phyloP scores from a whole-genome alignment of 1,140 invertebrate genomes.

The Druon quercuslanigerum region DNA sequence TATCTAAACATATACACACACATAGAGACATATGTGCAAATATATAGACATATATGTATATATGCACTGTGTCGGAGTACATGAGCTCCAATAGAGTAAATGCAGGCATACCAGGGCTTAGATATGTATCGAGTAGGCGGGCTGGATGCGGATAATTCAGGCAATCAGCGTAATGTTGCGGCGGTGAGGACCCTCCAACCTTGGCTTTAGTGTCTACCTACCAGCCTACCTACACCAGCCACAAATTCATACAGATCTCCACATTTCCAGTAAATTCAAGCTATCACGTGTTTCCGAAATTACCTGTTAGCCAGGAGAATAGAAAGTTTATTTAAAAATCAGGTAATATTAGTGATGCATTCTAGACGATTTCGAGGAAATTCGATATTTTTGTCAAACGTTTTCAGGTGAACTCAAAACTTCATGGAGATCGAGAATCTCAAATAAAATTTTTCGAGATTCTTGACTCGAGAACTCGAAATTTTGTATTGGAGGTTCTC shows the following conservation, averaged over 20 bases:
- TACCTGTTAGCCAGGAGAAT: background rate
- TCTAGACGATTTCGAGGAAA: too few relatives aligned
- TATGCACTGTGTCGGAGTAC: slow-evolving; percentile 35
- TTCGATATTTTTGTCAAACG: too few relatives aligned
- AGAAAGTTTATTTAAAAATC: too few relatives aligned
- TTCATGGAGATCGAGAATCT: too few relatives aligned
- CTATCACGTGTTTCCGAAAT: background rate
- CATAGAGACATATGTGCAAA: slow-evolving; percentile 30
- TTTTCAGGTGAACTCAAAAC: too few relatives aligned
- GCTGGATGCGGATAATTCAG: slow-evolving; percentile 74
- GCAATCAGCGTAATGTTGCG: slow-evolving; percentile 76
- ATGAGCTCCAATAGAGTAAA: slow-evolving; percentile 20
- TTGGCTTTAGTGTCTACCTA: slow-evolving; percentile 56
- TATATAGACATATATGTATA: slow-evolving; percentile 38
- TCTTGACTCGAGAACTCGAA: too few relatives aligned
- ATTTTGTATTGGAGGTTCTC: too few relatives aligned
- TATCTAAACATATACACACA: background rate
- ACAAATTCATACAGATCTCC: slow-evolving; percentile 35
- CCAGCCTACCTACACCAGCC: slow-evolving; percentile 45
- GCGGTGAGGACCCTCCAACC: slow-evolving; percentile 71
- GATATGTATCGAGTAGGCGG: slow-evolving; percentile 51
- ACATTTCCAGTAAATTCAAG: background rate
- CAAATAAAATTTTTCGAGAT: too few relatives aligned
- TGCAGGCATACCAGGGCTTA: slow-evolving; percentile 32
- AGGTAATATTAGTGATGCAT: too few relatives aligned